Evolutionary conservation across 2,113 vertebrate species (phyloP).

Genomic region (Myiagra hebetior): DNA sequence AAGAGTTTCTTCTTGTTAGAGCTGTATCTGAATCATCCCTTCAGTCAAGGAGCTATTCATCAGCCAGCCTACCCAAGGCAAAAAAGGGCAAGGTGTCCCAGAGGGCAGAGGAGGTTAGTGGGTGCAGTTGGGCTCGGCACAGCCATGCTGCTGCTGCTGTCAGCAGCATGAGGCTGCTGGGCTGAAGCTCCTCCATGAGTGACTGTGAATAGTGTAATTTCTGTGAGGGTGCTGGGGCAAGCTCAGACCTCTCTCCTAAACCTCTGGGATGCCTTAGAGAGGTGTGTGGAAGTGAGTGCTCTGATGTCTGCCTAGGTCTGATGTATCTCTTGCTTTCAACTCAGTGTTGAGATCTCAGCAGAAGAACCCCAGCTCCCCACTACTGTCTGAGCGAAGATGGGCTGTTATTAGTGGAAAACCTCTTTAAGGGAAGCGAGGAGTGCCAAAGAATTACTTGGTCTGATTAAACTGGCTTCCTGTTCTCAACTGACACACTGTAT

Average conservation of each 20-base stretch:
- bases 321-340: background rate
- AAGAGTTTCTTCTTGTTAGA: background rate
- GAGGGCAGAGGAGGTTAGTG: background rate
- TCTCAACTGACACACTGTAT: accelerated
- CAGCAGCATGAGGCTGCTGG: background rate
- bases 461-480: background rate
- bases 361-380: background rate
- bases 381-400: background rate
- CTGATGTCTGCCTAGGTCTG: background rate
- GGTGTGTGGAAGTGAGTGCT: background rate
- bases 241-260: background rate
- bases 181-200: background rate
- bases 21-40: background rate
- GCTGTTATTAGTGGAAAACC: background rate
- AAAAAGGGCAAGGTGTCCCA: background rate
- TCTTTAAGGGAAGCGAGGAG: background rate
- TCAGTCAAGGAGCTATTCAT: background rate
- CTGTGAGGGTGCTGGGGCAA: background rate
- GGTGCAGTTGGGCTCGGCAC: background rate
- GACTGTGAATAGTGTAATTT: background rate
- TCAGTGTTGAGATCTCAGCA: background rate
- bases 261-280: background rate
- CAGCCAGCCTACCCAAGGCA: background rate
- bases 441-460: background rate
- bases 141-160: background rate